A percentile compares a stretch with the other conserved stretches of the same genome.
phyloP scores from a whole-genome alignment of 2,888 invertebrate species.

The Scrobipalpa atriplicella region DNA sequence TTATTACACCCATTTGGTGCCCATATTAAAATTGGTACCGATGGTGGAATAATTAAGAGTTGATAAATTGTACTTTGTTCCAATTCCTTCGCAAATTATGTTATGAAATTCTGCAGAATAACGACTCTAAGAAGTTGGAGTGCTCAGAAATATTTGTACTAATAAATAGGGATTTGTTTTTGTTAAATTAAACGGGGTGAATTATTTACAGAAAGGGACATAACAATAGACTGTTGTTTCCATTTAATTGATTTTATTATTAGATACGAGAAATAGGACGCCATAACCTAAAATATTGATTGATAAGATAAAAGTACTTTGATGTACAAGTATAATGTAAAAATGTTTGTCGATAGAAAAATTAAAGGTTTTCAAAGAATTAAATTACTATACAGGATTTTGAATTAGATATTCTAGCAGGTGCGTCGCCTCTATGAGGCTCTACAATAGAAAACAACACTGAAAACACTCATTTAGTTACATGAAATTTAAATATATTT shows the following conservation, averaged over 20 bases:
- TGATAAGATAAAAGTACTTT: too few relatives aligned
- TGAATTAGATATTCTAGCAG: constrained; percentile 6
- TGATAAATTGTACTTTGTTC: background rate
- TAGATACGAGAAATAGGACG: too few relatives aligned
- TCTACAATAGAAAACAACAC: constrained; percentile 48
- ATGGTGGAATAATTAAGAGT: background rate
- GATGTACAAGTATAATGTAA: too few relatives aligned
- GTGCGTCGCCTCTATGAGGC: constrained; percentile 41
- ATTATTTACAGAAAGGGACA: background rate
- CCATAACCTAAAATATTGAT: too few relatives aligned
- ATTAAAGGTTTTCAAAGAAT: background rate
- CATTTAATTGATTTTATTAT: too few relatives aligned
- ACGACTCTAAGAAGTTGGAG: constrained; percentile 1
- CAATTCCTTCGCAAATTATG: constrained; percentile 26
- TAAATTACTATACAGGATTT: constrained; percentile 19
- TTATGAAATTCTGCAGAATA: constrained; percentile 1
- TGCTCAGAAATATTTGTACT: constrained; percentile 7
- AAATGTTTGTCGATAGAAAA: background rate
- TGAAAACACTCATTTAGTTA: constrained; percentile 41
- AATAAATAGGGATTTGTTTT: background rate
- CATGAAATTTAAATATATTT: constrained; percentile 32
- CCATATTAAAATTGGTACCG: background rate
- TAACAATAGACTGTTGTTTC: background rate
- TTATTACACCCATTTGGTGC: background rate
- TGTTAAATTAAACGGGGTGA: background rate